Percentiles rank a stretch among this genome's conserved stretches.
Evolutionary conservation across 1,140 invertebrate genomes (phyloP).

Genomic region (Drosophila nikananu): DNA sequence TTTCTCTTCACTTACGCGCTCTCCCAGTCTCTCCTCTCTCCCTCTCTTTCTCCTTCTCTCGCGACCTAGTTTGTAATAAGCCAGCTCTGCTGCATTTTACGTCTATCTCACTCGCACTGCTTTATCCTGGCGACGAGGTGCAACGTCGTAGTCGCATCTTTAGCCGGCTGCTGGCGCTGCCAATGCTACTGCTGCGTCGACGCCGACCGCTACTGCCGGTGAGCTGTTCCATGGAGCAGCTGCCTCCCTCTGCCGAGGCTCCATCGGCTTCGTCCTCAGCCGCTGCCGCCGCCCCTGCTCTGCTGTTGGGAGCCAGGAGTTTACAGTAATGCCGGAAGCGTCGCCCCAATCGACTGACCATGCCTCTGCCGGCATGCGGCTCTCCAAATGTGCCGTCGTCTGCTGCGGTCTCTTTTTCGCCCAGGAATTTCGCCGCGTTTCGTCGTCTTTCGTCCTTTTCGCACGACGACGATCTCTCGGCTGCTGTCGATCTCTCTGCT

Average conservation of each 20-base stretch:
- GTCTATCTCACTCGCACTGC: background rate
- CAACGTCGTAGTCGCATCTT: conserved; percentile 68
- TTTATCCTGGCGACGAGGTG: conserved; percentile 67
- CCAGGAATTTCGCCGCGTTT: conserved; percentile 1
- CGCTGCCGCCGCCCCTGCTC: conserved; percentile 5
- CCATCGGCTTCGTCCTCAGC: conserved; percentile 15
- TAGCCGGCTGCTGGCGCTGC: conserved; percentile 59
- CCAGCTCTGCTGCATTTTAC: conserved; percentile 7
- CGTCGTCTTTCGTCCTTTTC: background rate
- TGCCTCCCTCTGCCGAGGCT: conserved; percentile 5
- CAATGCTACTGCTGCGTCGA: conserved; percentile 64
- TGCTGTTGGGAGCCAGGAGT: conserved; percentile 7
- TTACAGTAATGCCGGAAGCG: conserved; percentile 60
- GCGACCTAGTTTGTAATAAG: conserved; percentile 22
- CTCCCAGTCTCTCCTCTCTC: conserved; percentile 38
- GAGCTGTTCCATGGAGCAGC: conserved; percentile 61
- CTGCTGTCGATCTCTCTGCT: background rate
- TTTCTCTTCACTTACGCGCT: conserved; percentile 2
- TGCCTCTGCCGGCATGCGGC: conserved; percentile 14
- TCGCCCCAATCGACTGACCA: conserved; percentile 60
- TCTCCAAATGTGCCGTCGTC: background rate
- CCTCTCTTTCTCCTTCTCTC: conserved; percentile 7
- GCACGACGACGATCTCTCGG: background rate
- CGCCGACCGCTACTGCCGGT: conserved; percentile 53
- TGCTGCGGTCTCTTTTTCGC: background rate